A percentile compares a stretch with the other conserved stretches of the same genome.
phyloP scores from a whole-genome alignment of 2,888 invertebrate genomes.

The Phengaris arion region DNA sequence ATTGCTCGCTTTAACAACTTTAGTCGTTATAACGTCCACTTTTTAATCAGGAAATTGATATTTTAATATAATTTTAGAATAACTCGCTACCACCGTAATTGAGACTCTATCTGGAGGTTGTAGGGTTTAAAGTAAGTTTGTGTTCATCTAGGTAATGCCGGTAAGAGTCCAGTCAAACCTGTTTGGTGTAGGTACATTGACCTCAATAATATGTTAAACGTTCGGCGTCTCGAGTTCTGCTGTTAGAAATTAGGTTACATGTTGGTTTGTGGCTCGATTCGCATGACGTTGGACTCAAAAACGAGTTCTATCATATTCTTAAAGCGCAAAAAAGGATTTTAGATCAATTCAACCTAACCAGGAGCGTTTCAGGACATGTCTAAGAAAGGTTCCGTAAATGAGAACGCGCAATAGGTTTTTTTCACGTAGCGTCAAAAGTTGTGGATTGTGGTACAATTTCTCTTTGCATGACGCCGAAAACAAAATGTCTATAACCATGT shows the following conservation, averaged over 20 bases:
- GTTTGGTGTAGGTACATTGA: slow-evolving; percentile 66
- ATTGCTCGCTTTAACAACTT: neutral
- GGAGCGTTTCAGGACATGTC: too few species aligned
- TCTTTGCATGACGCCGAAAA: too few species aligned
- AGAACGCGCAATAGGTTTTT: too few species aligned
- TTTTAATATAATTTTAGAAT: slow-evolving; percentile 11
- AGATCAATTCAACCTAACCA: too few species aligned
- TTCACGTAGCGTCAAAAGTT: too few species aligned
- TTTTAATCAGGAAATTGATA: slow-evolving; percentile 7
- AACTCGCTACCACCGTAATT: neutral
- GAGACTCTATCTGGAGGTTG: neutral
- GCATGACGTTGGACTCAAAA: neutral
- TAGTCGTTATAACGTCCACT: neutral
- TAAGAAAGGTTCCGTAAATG: too few species aligned
- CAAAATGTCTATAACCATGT: too few species aligned
- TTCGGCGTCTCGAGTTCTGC: slow-evolving; percentile 19
- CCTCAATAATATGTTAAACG: slow-evolving; percentile 41
- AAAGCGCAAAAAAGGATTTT: too few species aligned
- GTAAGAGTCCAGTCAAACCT: slow-evolving; percentile 58
- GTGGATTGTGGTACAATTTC: too few species aligned
- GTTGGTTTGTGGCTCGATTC: neutral
- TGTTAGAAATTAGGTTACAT: neutral
- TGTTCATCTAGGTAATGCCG: neutral
- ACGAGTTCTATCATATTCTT: neutral
- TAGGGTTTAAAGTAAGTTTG: slow-evolving; percentile 5